Base-by-base conservation (phyloP, 1,140 invertebrate genomes). In the Pantala flavescens region DNA sequence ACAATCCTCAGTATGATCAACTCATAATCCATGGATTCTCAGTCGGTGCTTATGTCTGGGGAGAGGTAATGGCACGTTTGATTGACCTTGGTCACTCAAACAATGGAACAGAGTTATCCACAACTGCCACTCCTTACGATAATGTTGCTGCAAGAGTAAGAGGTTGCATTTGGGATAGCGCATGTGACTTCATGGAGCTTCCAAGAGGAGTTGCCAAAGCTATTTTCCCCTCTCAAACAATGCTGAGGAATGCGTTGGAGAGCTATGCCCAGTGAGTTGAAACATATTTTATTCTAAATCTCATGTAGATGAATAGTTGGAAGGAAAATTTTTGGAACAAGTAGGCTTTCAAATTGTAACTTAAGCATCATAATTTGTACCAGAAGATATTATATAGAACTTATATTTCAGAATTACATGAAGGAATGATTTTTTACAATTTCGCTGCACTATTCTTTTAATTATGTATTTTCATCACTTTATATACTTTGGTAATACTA, bases 1-100 rank as follows among this genome's bases (percentile, higher is more conserved):
- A 42, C 23, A 43, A 73, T n/a, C 42, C 21, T n/a, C 78, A 84
- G 73, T 87, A 88, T 77, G 80, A 87, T 16, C 90, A 91, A 49
- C 84, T 94, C 72, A 79, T 95, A 7, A 79, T 96, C 19, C 94
- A 97, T 82, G 94, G 93, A 0, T 96, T 97, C 83, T 95, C 93
- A 0, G 92, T 96, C 0, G 94, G 90, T 12, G 94, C 89, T 16
- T 96, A 96, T 81, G 83, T 96, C 75, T 92, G 91, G 88, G 91
- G 92, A 11, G 94, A 96, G 82, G 86, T 90, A 55, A 85, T 93
- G 76, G 84, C 90, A 24, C 84, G 89, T 76, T 86, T 93, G 75
- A 83, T 87, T 10, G 81, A 85, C 0, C 85, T 92, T 73, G 42
- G 43, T 5, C 19, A 19, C 9, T 24, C 49, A 3, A 36, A 36